Evolutionary conservation across 92 coral and sea anemone genomes (phyloP), one percentile per base, ranked within the genome.

Genomic region (Scolanthus callimorphus): DNA sequence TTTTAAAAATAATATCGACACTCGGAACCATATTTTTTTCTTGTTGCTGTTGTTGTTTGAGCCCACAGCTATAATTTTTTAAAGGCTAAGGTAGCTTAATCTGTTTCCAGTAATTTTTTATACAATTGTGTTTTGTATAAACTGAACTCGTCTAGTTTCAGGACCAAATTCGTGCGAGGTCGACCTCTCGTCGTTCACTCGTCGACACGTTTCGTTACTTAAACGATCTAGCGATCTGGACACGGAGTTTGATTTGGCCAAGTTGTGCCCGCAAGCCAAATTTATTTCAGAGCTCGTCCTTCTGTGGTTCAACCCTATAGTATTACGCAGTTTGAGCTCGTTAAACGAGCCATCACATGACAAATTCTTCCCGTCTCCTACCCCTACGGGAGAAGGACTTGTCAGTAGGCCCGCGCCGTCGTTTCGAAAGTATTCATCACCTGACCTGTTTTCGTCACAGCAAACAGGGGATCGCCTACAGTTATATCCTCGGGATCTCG

Each of bases 181-280:
- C 52, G 52, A 46, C 22, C 4, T 11, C 4, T 57, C 75, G 22
- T 68, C 65, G 29, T 68, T 56, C n/a, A 45, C 56, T 46, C 52
- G 63, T 20, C 60, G 73, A 37, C 44, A 39, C 31, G 27, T 19
- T 28, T 57, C 65, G 1, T 55, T 60, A 20, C 75, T 12, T 10
- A 68, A 27, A 26, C 53, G 62, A 45, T 68, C 75, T 0, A 68
- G 75, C 8, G 75, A 68, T 46, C 41, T 56, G 3, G 75, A 68
- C 3, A 54, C 55, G 39, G 75, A 39, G 2, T 51, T 51, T 27
- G 55, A 63, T 49, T 49, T 55, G 21, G 53, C 20, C 27, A 68
- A 41, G 1, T 60, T 50, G 20, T 68, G 75, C 29, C 56, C 25
- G 17, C 64, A 39, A n/a, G 65, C 34, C 27, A 51, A 15, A 25